These are phyloP conservation scores for Dioctria rufipes DNA, from an alignment of 2,888 invertebrate species.

Conservation along the genomic window DNA sequence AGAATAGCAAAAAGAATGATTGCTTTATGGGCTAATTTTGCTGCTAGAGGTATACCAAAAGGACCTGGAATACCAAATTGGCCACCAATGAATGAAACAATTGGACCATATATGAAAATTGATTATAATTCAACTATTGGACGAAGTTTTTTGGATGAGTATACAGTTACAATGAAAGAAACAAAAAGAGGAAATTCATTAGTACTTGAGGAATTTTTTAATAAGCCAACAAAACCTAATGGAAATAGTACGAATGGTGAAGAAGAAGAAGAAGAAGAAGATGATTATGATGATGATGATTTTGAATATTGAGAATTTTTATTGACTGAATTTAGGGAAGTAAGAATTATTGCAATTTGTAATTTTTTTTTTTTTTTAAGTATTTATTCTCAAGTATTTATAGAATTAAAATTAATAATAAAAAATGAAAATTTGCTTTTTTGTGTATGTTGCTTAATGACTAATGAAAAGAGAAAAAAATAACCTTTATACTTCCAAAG, in stretches of 20 bases:
- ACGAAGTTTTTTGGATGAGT: conserved; percentile 68
- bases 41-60: conserved; percentile 65
- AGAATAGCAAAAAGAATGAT: conserved; percentile 72
- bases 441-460: too few relatives aligned
- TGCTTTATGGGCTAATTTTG: conserved; percentile 70
- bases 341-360: too few relatives aligned
- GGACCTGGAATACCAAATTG: conserved; percentile 65
- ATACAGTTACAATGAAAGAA: conserved; percentile 66
- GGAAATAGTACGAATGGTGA: conserved; percentile 62
- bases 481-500: too few relatives aligned
- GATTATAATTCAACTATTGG: conserved; percentile 64
- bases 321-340: too few relatives aligned
- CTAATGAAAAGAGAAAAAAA: too few relatives aligned
- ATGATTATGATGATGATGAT: conserved; percentile 51
- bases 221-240: too few relatives aligned
- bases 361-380: too few relatives aligned
- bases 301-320: too few relatives aligned
- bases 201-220: conserved; percentile 66
- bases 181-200: conserved; percentile 64
- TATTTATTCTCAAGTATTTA: too few relatives aligned
- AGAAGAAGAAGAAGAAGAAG: conserved; percentile 35
- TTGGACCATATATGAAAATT: conserved; percentile 69
- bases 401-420: too few relatives aligned
- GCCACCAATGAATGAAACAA: conserved; percentile 67
- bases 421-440: too few relatives aligned